Base-by-base conservation (phyloP, 2,113 vertebrate genomes). In the Protomyctophum bolini region DNA sequence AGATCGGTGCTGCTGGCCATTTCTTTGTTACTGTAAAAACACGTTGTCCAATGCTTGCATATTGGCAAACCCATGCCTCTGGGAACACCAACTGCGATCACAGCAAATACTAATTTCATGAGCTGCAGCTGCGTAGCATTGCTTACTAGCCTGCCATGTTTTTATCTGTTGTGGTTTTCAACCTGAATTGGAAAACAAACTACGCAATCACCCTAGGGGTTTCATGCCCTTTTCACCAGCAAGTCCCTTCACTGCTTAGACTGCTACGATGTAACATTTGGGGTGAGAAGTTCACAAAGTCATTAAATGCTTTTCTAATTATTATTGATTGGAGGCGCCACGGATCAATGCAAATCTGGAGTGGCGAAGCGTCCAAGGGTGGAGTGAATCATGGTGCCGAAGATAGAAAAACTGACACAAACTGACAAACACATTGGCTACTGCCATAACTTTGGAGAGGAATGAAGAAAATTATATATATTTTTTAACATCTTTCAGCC, bases 231-330 rank as follows among this genome's bases (percentile, higher is more conserved):
- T 14, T 58, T 21, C 82, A 76, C 68, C 82, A 81, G 63, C 57
- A 57, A 69, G 55, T 41, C 8, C 62, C 62, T 63, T 72, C 63
- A 2, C 68, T 47, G 62, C 4, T 21, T 21, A 21, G 21, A 21
- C 21, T 21, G 46, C 71, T 83, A 80, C 89, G 75, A 83, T 73
- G 77, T 54, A 83, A 86, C 82, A 78, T 80, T 64, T 45, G 66
- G 71, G 86, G 87, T 87, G 73, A 85, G 62, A 56, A 81, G 88
- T 87, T 91, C 86, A 86, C 88, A 85, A 71, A 86, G 80, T 87
- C 83, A 80, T 89, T 90, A 89, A 89, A 87, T 64, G 83, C 70
- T 88, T 88, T 89, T 90, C 82, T 91, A 90, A 92, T 91, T 89
- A 89, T 86, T 90, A 92, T 90, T 84, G 90, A 91, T 89, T 77